These are phyloP conservation scores for Cinara cedri DNA, from an alignment of 2,888 invertebrate genomes.

Conservation along the genomic window DNA sequence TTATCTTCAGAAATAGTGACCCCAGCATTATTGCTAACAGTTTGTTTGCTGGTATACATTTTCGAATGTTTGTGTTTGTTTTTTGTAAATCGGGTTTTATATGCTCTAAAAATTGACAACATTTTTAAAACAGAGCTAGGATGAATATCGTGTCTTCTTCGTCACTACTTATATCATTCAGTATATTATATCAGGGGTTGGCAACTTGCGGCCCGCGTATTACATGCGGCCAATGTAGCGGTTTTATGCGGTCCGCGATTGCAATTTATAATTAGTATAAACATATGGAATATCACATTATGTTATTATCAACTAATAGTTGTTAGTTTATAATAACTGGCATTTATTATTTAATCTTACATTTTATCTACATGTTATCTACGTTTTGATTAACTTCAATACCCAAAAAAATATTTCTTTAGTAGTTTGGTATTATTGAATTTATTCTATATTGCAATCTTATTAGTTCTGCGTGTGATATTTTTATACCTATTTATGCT, in stretches of 20 bases:
- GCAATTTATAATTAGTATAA: constrained; percentile 11
- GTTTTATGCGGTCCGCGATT: not conserved
- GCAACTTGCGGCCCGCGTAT: no score
- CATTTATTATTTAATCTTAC: not conserved
- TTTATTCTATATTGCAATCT: not conserved
- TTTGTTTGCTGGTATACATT: no score
- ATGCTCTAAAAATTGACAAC: no score
- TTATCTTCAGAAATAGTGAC: no score
- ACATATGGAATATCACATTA: not conserved
- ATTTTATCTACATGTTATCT: not conserved
- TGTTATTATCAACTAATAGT: not conserved
- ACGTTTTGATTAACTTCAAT: not conserved
- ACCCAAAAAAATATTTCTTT: not conserved
- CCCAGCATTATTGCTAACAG: no score
- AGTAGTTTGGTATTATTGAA: not conserved
- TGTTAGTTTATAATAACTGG: not conserved
- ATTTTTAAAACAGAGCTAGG: no score
- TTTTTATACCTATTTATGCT: not conserved
- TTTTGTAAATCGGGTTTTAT: no score
- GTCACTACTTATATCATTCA: no score
- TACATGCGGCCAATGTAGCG: no score
- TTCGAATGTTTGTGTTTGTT: no score
- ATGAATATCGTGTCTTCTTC: no score
- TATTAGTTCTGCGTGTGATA: not conserved
- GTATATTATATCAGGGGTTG: no score